Conservation (phyloP, 2,888 invertebrate genomes). For the Chrysotoxum bicinctum region DNA sequence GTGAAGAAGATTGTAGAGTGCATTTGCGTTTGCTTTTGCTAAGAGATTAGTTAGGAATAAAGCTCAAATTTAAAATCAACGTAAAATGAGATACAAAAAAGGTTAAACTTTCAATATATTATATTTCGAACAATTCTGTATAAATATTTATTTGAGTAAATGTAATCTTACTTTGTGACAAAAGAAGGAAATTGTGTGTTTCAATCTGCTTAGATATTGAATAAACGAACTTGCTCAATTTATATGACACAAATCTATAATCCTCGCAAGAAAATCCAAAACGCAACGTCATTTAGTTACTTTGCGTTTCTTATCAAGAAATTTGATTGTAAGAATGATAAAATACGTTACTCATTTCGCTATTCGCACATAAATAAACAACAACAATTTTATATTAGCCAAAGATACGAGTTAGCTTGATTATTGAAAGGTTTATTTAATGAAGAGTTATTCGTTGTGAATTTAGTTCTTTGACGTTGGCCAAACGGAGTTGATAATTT, state of each 20-base stretch:
- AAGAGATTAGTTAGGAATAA: no score
- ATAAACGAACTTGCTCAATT: not conserved
- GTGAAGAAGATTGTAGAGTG: no score
- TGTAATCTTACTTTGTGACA: no score
- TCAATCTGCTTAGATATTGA: no score
- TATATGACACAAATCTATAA: not conserved
- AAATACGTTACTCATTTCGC: not conserved
- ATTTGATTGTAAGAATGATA: slow-evolving; percentile 10
- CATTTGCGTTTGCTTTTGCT: no score
- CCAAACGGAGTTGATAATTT: not conserved
- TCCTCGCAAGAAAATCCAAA: slow-evolving; percentile 1
- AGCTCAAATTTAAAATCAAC: no score
- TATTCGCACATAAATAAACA: not conserved
- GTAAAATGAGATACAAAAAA: no score
- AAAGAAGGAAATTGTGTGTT: no score
- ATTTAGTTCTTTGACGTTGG: slow-evolving; percentile 4
- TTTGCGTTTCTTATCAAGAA: not conserved
- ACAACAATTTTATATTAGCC: not conserved
- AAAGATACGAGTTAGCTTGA: not conserved
- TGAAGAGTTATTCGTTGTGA: not conserved
- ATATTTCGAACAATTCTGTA: no score
- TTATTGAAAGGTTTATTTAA: not conserved
- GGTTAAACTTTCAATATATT: no score
- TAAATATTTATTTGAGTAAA: no score
- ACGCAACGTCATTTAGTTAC: slow-evolving; percentile 4